Evolutionary conservation across 2,888 invertebrate species (phyloP), one percentile per base, ranked within the genome.

Genomic region (Cryptocephalus primarius): DNA sequence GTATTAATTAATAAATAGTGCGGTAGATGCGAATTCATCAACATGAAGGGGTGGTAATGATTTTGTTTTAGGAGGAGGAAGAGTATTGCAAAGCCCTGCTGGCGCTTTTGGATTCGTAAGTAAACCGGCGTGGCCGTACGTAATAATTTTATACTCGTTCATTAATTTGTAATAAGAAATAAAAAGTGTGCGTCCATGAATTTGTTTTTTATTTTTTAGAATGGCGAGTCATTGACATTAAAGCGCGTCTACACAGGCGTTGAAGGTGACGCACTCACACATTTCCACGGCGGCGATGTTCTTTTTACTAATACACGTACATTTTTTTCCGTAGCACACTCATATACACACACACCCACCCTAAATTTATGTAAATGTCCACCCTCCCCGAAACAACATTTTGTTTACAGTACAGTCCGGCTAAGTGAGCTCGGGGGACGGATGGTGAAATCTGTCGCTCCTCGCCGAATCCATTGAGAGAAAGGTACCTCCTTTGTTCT

Each of bases 321-420:
- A 4, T 22, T 12, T n/a, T 34, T 50, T 53, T 54, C 52, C 34
- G 48, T 54, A 6, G 22, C 22, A 22, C n/a, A n/a, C n/a, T n/a
- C n/a, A n/a, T n/a, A n/a, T n/a, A n/a, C n/a, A n/a, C n/a, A n/a
- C 55, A 53, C 54, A 52, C 58, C 55, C 56, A 55, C 63, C 61
- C 60, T 54, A 55, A 59, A 55, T 57, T 61, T 62, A 62, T 61
- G 61, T 60, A 60, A 62, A 62, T 61, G 55, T 48, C 53, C 59
- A 48, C 60, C 60, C 57, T 62, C 62, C 63, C 56, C 57, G n/a
- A n/a, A n/a, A 54, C 50, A 13, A 13, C 42, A 42, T 32, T 59
- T 62, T 62, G 61, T 60, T 60, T 60, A 63, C 59, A 49, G 60
- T 62, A 61, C 60, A 63, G 44, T 61, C 60, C 44, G 42, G 11